Evolutionary conservation across 2,888 invertebrate genomes (phyloP).

Genomic region (Elmis aenea): DNA sequence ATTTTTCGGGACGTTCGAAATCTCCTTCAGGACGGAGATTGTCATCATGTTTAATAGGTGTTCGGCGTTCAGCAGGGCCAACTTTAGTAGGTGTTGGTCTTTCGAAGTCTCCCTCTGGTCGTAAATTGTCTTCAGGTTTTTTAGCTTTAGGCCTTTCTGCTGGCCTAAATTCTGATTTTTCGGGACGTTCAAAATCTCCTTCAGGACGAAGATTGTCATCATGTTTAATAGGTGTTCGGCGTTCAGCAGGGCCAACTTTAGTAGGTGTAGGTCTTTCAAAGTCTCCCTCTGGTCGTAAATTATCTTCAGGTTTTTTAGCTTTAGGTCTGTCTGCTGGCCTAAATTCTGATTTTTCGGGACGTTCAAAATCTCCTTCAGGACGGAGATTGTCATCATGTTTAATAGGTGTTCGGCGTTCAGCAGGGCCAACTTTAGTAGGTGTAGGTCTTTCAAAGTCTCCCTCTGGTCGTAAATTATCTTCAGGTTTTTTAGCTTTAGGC

Average conservation of each 20-base stretch:
- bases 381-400: conserved; percentile 55
- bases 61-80: conserved; percentile 44
- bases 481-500: conserved; percentile 40
- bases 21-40: conserved; percentile 56
- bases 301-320: conserved; percentile 48
- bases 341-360: conserved; percentile 47
- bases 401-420: conserved; percentile 40
- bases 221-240: conserved; percentile 44
- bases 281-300: conserved; percentile 50
- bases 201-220: conserved; percentile 56
- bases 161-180: conserved; percentile 35
- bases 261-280: conserved; percentile 45
- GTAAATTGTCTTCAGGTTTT: conserved; percentile 43
- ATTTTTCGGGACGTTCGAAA: conserved; percentile 45
- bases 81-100: conserved; percentile 39
- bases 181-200: conserved; percentile 50
- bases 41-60: conserved; percentile 48
- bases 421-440: conserved; percentile 43
- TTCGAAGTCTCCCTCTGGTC: conserved; percentile 45
- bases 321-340: conserved; percentile 51
- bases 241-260: conserved; percentile 42
- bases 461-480: conserved; percentile 52
- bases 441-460: conserved; percentile 51
- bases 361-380: conserved; percentile 44
- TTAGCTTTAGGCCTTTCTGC: conserved; percentile 39